Percentiles rank a stretch among this genome's conserved stretches.
Evolutionary conservation across 2,797 vertebrate genomes (phyloP).

Genomic region (Channallabes apus): DNA sequence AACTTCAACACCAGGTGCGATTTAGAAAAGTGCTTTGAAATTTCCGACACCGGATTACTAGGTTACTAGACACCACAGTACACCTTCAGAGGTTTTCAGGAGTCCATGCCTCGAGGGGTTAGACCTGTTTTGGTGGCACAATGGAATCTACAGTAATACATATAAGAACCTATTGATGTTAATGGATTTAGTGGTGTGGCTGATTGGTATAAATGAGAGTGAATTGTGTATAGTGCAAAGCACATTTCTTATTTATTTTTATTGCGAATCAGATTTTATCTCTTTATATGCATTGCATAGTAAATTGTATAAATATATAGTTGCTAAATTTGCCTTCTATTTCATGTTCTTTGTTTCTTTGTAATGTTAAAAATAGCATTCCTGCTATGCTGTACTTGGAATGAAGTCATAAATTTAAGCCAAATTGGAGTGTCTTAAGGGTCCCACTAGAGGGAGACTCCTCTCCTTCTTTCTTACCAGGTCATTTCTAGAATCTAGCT

Average conservation of each 20-base stretch:
- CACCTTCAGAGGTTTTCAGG: no score
- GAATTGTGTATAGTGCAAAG: slow-evolving; percentile 12
- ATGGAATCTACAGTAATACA: no score
- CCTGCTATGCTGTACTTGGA: background rate
- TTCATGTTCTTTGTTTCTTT: background rate
- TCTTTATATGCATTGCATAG: slow-evolving; percentile 16
- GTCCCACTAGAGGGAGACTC: slow-evolving; percentile 45
- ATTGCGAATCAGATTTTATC: background rate
- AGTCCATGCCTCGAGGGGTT: no score
- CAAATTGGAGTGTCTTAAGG: background rate
- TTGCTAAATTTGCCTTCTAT: background rate
- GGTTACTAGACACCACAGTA: no score
- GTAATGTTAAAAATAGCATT: no score
- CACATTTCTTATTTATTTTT: slow-evolving; percentile 17
- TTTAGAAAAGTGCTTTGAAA: no score
- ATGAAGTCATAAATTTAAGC: background rate
- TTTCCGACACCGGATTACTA: no score
- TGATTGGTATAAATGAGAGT: background rate
- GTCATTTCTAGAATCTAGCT: background rate
- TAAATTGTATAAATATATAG: slow-evolving; percentile 21
- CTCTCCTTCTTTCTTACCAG: background rate
- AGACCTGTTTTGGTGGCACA: no score
- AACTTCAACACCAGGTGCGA: no score
- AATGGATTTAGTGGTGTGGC: no score
- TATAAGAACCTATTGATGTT: no score